A percentile compares a stretch with the other conserved stretches of the same genome.
phyloP scores from a whole-genome alignment of 2,888 invertebrate species.

The Tribolium freemani region DNA sequence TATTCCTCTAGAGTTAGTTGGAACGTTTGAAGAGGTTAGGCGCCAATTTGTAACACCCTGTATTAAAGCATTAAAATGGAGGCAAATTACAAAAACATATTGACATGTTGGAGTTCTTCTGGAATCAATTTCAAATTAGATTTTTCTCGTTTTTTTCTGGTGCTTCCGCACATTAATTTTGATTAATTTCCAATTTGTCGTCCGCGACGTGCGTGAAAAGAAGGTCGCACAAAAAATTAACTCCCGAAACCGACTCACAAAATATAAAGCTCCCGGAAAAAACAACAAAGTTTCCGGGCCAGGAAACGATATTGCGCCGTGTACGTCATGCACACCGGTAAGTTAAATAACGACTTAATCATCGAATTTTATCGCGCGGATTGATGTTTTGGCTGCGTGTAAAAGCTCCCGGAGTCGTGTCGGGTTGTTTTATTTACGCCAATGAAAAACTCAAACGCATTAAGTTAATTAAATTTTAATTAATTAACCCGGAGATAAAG shows the following conservation, averaged over 20 bases:
- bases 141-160: background rate
- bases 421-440: too few relatives aligned
- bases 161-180: background rate
- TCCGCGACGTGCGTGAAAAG: background rate
- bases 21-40: too few relatives aligned
- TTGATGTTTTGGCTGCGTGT: background rate
- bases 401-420: too few relatives aligned
- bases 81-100: too few relatives aligned
- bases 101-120: too few relatives aligned
- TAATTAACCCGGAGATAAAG: background rate
- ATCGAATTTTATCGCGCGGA: background rate
- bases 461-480: background rate
- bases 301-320: background rate
- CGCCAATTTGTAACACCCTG: too few relatives aligned
- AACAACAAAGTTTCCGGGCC: background rate
- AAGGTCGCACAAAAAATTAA: background rate
- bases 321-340: background rate
- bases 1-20: too few relatives aligned
- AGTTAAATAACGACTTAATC: too few relatives aligned
- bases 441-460: background rate
- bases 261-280: background rate
- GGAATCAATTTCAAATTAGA: too few relatives aligned
- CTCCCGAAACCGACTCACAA: background rate
- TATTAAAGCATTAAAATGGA: too few relatives aligned
- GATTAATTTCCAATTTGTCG: background rate